phyloP scores from a whole-genome alignment of 1,140 invertebrate genomes.

The Ptiloglossa arizonensis region DNA sequence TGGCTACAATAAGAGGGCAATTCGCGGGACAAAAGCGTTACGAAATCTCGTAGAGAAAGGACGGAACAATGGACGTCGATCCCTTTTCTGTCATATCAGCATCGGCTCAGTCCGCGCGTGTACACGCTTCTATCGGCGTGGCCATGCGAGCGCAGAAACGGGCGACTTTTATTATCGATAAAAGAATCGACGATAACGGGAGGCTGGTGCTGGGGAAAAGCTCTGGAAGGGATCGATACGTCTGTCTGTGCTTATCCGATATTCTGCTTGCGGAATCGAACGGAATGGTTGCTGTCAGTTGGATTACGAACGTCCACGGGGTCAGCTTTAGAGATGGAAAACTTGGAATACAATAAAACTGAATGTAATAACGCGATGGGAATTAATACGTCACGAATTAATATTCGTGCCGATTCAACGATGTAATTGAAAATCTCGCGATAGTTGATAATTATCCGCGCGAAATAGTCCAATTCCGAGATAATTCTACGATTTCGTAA shows the following conservation, averaged over 20 bases:
- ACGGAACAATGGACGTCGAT: constrained; percentile 45
- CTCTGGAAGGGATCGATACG: constrained; percentile 24
- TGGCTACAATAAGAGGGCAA: constrained; percentile 46
- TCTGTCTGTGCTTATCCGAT: constrained; percentile 1
- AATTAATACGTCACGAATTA: no score
- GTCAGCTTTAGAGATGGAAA: not conserved
- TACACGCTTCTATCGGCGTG: constrained; percentile 15
- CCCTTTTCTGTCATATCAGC: constrained; percentile 53
- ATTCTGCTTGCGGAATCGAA: constrained; percentile 12
- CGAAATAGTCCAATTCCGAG: no score
- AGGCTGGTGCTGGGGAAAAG: not conserved
- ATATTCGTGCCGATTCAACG: no score
- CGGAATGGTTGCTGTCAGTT: not conserved
- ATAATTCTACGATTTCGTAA: no score
- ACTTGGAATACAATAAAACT: not conserved
- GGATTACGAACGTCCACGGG: not conserved
- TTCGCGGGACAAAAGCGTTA: constrained; percentile 39
- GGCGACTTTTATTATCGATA: constrained; percentile 23
- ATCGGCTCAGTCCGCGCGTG: not conserved
- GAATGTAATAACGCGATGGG: not conserved
- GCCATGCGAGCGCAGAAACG: constrained; percentile 9
- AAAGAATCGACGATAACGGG: constrained; percentile 21
- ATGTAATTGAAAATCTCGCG: no score
- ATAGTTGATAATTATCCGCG: no score
- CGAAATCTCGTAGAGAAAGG: constrained; percentile 37